Conservation (phyloP, 2,797 vertebrate species). For the Parauchenoglanis punctatus region DNA sequence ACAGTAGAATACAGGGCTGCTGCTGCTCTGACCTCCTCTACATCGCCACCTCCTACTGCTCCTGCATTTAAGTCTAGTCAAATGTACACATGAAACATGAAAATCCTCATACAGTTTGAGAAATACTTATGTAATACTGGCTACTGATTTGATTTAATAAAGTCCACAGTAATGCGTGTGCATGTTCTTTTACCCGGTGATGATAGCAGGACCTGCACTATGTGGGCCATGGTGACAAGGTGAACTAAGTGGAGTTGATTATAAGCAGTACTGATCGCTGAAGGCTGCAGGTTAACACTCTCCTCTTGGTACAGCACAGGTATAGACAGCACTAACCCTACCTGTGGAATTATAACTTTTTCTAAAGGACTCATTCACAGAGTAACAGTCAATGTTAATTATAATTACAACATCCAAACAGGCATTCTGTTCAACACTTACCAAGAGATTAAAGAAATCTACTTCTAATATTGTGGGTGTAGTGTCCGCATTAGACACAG, state of each 20-base stretch:
- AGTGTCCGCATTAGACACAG: conserved; percentile 79
- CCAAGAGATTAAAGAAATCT: conserved; percentile 93
- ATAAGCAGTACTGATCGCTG: conserved; percentile 88
- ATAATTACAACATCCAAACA: neutral
- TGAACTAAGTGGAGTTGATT: conserved; percentile 93
- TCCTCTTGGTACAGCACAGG: conserved; percentile 95
- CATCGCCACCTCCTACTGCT: conserved; percentile 65
- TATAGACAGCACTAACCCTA: conserved; percentile 88
- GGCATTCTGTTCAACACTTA: conserved; percentile 68
- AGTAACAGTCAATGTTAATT: neutral
- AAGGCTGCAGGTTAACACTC: conserved; percentile 87
- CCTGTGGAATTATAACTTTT: conserved; percentile 69
- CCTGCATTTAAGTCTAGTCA: conserved; percentile 68
- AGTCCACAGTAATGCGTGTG: neutral
- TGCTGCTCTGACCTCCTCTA: conserved; percentile 71
- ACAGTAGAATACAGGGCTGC: conserved; percentile 68
- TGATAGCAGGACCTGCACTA: conserved; percentile 87
- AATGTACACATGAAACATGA: conserved; percentile 3
- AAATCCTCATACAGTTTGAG: neutral
- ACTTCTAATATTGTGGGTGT: conserved; percentile 87
- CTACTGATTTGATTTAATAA: neutral
- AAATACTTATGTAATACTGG: neutral
- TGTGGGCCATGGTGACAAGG: conserved; percentile 91
- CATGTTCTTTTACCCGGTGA: conserved; percentile 52
- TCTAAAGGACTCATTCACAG: neutral